Conservation (phyloP, 2,888 invertebrate genomes). For the Glaucopsyche alexis region DNA sequence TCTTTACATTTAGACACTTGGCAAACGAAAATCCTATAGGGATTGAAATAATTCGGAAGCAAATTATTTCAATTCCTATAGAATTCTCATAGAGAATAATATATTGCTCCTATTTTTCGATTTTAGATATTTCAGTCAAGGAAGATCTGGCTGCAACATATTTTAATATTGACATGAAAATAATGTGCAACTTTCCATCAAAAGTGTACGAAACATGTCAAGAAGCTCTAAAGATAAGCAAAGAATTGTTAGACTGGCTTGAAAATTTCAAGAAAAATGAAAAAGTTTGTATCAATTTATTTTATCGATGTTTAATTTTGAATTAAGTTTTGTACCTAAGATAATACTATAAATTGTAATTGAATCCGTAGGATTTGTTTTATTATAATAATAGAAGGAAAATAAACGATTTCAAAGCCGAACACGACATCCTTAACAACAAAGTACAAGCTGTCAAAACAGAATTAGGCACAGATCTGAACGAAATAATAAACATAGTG, state of each 20-base stretch:
- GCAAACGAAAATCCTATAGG: too few relatives aligned
- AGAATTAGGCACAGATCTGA: conserved; percentile 54
- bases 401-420: conserved; percentile 60
- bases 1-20: too few relatives aligned
- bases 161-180: conserved; percentile 51
- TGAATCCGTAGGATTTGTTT: conserved; percentile 50
- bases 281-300: conserved; percentile 46
- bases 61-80: too few relatives aligned
- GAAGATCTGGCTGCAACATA: conserved; percentile 35
- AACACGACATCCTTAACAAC: conserved; percentile 60
- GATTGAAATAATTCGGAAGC: too few relatives aligned
- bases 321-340: background rate
- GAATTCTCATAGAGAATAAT: too few relatives aligned
- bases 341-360: background rate
- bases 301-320: background rate
- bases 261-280: conserved; percentile 52
- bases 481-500: conserved; percentile 54
- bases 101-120: too few relatives aligned
- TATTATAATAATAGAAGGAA: conserved; percentile 54
- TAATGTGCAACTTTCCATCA: conserved; percentile 56
- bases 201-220: conserved; percentile 62
- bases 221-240: conserved; percentile 56
- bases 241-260: conserved; percentile 66
- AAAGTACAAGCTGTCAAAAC: conserved; percentile 55
- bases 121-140: conserved; percentile 37